phyloP scores from a whole-genome alignment of 1,140 invertebrate genomes.

The Diprion similis region DNA sequence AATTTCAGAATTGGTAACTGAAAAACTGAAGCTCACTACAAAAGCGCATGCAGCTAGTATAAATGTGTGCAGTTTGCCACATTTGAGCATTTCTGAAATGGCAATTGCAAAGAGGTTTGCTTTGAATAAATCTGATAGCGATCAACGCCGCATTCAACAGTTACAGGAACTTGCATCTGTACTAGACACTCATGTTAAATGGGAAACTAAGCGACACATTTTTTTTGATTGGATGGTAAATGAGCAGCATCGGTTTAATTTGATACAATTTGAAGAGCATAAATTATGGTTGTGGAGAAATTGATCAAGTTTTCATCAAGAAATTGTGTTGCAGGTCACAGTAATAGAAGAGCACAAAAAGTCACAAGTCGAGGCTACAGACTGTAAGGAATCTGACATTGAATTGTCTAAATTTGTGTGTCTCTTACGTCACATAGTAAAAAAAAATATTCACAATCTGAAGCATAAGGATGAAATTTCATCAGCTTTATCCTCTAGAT shows the following conservation, averaged over 20 bases:
- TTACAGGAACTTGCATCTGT: conserved; percentile 32
- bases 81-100: conserved; percentile 47
- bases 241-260: not conserved
- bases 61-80: conserved; percentile 38
- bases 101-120: conserved; percentile 41
- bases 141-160: conserved; percentile 32
- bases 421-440: conserved; percentile 36
- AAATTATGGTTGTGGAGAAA: not conserved
- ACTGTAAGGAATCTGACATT: conserved; percentile 19
- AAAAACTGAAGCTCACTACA: conserved; percentile 42
- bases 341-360: conserved; percentile 41
- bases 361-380: conserved; percentile 1
- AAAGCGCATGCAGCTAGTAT: conserved; percentile 44
- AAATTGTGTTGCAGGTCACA: conserved; percentile 35
- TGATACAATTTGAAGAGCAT: not conserved
- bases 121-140: conserved; percentile 19
- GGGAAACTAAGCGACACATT: conserved; percentile 41
- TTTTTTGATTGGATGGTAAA: conserved; percentile 54
- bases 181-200: conserved; percentile 40
- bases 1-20: conserved; percentile 42
- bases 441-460: conserved; percentile 29
- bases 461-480: not conserved
- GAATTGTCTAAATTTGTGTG: conserved; percentile 45
- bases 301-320: not conserved
- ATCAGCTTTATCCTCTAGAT: conserved; percentile 6